phyloP scores from a whole-genome alignment of 2,113 vertebrate genomes.

The Kobus ellipsiprymnus region DNA sequence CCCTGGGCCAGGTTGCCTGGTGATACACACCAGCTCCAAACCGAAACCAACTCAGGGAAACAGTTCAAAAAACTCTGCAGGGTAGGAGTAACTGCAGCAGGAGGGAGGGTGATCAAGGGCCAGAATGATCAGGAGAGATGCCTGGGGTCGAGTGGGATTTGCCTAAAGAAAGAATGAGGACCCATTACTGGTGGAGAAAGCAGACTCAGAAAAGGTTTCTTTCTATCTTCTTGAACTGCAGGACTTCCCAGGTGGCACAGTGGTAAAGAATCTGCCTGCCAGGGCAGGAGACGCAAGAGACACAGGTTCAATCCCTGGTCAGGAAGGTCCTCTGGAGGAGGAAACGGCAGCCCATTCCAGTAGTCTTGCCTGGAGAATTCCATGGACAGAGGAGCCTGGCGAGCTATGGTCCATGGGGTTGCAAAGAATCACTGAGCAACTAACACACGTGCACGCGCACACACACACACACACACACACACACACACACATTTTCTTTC shows the following conservation, averaged over 20 bases:
- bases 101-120: neutral
- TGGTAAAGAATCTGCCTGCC: neutral
- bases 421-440: neutral
- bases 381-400: neutral
- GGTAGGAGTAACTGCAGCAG: neutral
- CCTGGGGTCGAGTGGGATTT: neutral
- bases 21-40: neutral
- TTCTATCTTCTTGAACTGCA: neutral
- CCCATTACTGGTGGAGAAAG: neutral
- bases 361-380: neutral
- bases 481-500: neutral
- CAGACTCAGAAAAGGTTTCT: too few relatives aligned
- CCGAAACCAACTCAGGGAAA: neutral
- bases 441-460: accelerated
- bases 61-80: neutral
- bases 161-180: neutral
- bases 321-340: neutral
- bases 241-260: neutral
- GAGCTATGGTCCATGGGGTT: neutral
- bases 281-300: accelerated
- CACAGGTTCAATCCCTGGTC: neutral
- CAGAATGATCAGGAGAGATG: neutral
- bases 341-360: neutral
- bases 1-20: neutral
- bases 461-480: neutral